These are phyloP conservation scores for Macrobrachium nipponense DNA, from an alignment of 1,140 invertebrate species.

Conservation along the genomic window DNA sequence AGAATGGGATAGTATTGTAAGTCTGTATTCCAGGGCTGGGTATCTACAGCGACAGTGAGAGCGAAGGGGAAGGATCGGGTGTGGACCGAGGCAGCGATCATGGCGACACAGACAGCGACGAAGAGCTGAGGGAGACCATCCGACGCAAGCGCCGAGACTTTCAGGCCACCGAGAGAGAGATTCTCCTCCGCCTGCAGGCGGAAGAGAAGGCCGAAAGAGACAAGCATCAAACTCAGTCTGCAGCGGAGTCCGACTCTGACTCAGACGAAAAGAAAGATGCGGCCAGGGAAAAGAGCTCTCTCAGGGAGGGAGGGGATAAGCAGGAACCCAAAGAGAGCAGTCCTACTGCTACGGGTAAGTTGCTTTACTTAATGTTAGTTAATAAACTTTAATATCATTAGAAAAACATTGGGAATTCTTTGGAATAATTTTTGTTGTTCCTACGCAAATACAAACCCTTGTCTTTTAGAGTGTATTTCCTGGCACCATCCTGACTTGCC, in stretches of 20 bases:
- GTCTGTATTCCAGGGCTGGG: conserved; percentile 69
- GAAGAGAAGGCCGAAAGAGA: conserved; percentile 69
- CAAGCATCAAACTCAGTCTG: conserved; percentile 47
- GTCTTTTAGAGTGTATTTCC: no score
- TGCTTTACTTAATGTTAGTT: neutral
- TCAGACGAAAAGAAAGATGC: conserved; percentile 26
- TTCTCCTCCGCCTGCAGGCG: conserved; percentile 70
- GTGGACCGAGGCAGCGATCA: conserved; percentile 68
- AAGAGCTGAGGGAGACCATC: conserved; percentile 71
- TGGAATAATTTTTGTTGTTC: no score
- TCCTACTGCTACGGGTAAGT: conserved; percentile 9
- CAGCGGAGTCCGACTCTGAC: conserved; percentile 22
- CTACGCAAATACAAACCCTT: no score
- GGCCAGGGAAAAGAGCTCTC: neutral
- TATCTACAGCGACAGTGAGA: conserved; percentile 72
- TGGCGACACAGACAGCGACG: conserved; percentile 67
- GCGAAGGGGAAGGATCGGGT: conserved; percentile 68
- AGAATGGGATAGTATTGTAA: no score
- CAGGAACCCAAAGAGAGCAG: conserved; percentile 1
- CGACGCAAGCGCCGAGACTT: conserved; percentile 71
- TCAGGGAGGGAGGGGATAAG: conserved; percentile 6
- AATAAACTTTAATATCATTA: no score
- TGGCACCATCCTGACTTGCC: no score
- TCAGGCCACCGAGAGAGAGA: conserved; percentile 72
- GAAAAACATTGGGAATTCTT: no score